These are phyloP conservation scores for Centropus bengalensis DNA, from an alignment of 2,113 vertebrate species.

Conservation along the genomic window DNA sequence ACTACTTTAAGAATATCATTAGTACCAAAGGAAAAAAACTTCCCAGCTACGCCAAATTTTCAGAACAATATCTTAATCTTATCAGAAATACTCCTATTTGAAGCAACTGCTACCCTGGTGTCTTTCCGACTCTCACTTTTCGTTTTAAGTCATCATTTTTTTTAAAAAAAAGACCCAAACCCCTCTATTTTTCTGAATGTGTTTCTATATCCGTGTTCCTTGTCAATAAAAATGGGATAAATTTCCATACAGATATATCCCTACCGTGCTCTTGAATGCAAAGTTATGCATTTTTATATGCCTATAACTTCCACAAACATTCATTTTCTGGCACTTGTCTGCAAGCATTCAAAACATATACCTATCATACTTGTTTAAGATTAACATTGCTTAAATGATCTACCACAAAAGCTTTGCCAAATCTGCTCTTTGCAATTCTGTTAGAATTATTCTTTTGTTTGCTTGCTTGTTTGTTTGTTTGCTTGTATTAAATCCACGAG, in stretches of 20 bases:
- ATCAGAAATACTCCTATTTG: neutral
- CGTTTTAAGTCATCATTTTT: neutral
- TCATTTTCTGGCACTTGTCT: neutral
- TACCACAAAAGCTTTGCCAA: neutral
- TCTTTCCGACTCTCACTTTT: neutral
- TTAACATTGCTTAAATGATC: neutral
- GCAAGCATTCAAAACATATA: neutral
- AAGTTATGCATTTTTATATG: neutral
- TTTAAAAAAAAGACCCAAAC: neutral
- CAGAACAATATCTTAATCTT: neutral
- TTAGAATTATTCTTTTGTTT: neutral
- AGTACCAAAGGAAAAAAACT: neutral
- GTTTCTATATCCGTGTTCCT: neutral
- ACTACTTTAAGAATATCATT: neutral
- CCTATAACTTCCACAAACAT: neutral
- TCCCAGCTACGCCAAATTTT: neutral
- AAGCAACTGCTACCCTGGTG: neutral
- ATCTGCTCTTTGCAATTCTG: neutral
- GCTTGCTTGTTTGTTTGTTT: neutral
- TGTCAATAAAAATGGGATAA: neutral
- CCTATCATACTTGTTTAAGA: neutral
- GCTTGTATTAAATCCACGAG: neutral
- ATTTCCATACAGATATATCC: neutral
- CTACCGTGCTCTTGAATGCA: neutral
- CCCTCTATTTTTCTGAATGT: fast-evolving